phyloP scores from a whole-genome alignment of 2,113 vertebrate genomes.

The Menidia beryllina region DNA sequence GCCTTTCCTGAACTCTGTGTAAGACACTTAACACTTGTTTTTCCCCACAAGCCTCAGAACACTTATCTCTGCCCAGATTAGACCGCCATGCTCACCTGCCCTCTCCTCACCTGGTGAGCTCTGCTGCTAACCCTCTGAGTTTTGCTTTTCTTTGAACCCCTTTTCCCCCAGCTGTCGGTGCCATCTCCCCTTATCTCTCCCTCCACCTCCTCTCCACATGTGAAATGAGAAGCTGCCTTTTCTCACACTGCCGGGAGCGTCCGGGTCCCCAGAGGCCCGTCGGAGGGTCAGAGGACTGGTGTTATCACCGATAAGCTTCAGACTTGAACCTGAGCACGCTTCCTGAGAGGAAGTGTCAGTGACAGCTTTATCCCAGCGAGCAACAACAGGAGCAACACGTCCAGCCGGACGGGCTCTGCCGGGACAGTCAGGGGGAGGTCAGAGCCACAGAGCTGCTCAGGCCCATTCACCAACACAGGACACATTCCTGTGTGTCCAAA shows the following conservation, averaged over 20 bases:
- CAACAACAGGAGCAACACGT: constrained; percentile 31
- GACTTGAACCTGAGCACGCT: constrained; percentile 39
- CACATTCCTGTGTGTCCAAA: too few species aligned
- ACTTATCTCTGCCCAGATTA: constrained; percentile 69
- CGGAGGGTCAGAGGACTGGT: constrained; percentile 50
- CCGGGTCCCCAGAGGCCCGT: constrained; percentile 4
- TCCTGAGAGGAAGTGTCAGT: constrained; percentile 71
- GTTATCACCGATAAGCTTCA: constrained; percentile 61
- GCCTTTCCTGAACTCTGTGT: constrained; percentile 12
- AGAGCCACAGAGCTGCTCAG: constrained; percentile 18
- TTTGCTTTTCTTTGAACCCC: not conserved
- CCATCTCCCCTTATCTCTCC: too few species aligned
- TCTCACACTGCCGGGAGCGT: constrained; percentile 44
- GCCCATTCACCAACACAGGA: too few species aligned
- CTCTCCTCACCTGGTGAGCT: constrained; percentile 32
- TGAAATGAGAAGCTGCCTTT: constrained; percentile 19
- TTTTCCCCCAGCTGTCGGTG: not conserved
- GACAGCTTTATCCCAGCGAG: constrained; percentile 66
- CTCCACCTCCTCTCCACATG: not conserved
- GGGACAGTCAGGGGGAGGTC: constrained; percentile 61
- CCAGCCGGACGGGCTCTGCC: constrained; percentile 14
- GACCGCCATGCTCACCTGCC: constrained; percentile 44
- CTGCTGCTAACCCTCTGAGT: not conserved
- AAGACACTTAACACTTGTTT: constrained; percentile 62
- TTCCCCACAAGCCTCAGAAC: constrained; percentile 61